Conservation (phyloP, 2,888 invertebrate species). For the Chloroclysta siterata region DNA sequence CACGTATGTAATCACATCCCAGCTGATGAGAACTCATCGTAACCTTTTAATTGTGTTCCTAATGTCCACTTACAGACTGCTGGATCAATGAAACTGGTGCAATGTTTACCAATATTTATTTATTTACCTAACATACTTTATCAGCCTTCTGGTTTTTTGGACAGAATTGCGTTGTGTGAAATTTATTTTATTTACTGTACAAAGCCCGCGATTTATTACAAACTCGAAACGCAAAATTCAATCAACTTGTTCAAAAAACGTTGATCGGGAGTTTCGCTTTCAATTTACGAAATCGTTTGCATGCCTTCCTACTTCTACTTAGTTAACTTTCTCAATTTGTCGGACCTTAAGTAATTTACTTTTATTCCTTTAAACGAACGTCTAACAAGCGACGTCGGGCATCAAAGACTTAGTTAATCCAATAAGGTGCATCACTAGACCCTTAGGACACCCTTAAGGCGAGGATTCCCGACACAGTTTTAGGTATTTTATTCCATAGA, state of each 20-base stretch:
- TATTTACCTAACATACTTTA: no score
- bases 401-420: conserved; percentile 78
- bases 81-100: no score
- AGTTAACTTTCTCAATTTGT: conserved; percentile 68
- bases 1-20: no score
- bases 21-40: no score
- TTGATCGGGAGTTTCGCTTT: conserved; percentile 10
- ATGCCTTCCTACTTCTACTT: conserved; percentile 55
- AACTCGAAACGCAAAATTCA: conserved; percentile 7
- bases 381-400: conserved; percentile 63
- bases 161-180: no score
- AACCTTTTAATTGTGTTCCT: no score
- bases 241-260: conserved; percentile 11
- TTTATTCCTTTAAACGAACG: conserved; percentile 75
- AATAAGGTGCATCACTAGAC: conserved; percentile 76
- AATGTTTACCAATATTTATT: no score
- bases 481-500: no score
- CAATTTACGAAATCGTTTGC: conserved; percentile 39
- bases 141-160: no score
- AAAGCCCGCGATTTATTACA: neutral
- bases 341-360: conserved; percentile 71
- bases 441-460: conserved; percentile 43
- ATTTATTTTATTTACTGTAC: no score
- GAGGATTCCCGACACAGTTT: no score
- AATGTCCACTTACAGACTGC: no score